Evolutionary conservation across 2,888 invertebrate species (phyloP).

Genomic region (Pachydiplax longipennis): DNA sequence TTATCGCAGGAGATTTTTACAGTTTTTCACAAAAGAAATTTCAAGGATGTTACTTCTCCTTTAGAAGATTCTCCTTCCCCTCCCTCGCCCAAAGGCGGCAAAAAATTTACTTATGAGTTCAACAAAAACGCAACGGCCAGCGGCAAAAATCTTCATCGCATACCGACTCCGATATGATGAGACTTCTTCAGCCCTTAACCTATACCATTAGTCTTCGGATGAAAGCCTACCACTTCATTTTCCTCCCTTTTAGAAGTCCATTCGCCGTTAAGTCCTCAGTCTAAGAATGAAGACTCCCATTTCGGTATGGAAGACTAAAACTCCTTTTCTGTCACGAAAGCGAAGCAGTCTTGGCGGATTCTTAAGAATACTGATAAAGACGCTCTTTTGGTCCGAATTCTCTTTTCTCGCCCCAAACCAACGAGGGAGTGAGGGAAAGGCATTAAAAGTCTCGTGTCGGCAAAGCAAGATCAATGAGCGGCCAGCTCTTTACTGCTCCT

Average conservation of each 20-base stretch:
- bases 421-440: neutral
- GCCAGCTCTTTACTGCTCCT: neutral
- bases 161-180: neutral
- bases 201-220: neutral
- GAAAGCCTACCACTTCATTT: neutral
- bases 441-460: neutral
- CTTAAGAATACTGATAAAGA: neutral
- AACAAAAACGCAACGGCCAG: too few species aligned
- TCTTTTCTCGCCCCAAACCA: neutral
- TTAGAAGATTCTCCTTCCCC: neutral
- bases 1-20: too few species aligned
- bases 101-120: too few species aligned
- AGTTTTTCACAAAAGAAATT: too few species aligned
- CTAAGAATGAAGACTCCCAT: neutral
- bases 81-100: neutral
- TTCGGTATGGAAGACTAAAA: neutral
- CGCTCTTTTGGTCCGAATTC: neutral
- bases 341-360: neutral
- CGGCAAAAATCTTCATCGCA: neutral
- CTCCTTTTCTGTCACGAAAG: neutral
- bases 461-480: neutral
- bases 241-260: neutral
- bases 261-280: neutral
- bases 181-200: neutral
- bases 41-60: too few species aligned